phyloP scores from a whole-genome alignment of 1,140 invertebrate species.

The Drosophila melanica region DNA sequence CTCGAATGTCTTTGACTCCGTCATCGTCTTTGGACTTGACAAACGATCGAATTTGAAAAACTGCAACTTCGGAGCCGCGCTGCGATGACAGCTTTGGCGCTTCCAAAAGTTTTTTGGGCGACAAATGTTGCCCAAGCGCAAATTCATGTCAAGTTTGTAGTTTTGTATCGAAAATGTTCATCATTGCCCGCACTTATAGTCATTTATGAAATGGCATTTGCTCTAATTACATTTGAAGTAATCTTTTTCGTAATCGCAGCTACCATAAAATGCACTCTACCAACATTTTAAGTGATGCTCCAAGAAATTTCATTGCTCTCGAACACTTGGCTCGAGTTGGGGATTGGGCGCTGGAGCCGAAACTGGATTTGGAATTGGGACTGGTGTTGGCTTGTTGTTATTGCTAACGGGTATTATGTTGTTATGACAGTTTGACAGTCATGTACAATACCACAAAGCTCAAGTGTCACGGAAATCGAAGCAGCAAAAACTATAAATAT shows the following conservation, averaged over 20 bases:
- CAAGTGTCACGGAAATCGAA: conserved; percentile 70
- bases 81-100: conserved; percentile 38
- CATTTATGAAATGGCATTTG: conserved; percentile 62
- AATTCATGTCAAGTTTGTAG: conserved; percentile 73
- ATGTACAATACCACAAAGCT: conserved; percentile 29
- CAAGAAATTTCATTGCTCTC: conserved; percentile 57
- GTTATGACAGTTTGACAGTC: conserved; percentile 69
- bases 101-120: conserved; percentile 48
- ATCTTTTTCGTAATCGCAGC: conserved; percentile 72
- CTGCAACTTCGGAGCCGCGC: conserved; percentile 31
- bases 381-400: conserved; percentile 24
- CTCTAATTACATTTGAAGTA: conserved; percentile 73
- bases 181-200: conserved; percentile 53
- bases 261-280: conserved; percentile 66
- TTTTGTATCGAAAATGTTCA: conserved; percentile 55
- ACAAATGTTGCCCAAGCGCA: conserved; percentile 53
- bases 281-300: conserved; percentile 54
- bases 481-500: conserved; percentile 50
- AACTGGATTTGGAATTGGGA: conserved; percentile 10
- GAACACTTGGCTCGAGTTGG: conserved; percentile 6
- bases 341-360: conserved; percentile 18
- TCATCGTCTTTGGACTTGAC: conserved; percentile 52
- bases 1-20: conserved; percentile 11
- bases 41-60: conserved; percentile 53
- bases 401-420: conserved; percentile 70